A percentile compares a stretch with the other conserved stretches of the same genome.
Conservation (phyloP, 2,113 vertebrate species). For the Falco punctatus region DNA sequence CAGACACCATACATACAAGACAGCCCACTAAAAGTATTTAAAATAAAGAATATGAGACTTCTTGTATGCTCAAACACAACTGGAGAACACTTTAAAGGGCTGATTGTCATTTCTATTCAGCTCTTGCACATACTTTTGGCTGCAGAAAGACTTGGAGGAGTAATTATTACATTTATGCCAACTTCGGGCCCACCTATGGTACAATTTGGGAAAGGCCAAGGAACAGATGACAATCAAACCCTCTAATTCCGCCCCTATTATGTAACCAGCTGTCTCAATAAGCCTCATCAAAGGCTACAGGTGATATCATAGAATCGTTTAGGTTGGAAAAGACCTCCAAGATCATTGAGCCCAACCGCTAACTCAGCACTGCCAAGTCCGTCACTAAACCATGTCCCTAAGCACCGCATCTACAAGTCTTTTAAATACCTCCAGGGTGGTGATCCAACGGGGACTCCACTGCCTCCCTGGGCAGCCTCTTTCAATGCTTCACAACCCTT, state of each 20-base stretch:
- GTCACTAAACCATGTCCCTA: not conserved
- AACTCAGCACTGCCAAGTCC: not conserved
- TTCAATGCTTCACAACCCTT: not conserved
- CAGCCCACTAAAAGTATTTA: not conserved
- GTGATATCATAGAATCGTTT: not conserved
- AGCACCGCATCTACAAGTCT: not conserved
- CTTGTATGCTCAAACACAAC: not conserved
- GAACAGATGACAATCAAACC: not conserved
- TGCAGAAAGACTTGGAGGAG: not conserved
- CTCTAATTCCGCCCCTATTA: not conserved
- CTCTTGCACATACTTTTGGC: not conserved
- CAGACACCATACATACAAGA: not conserved
- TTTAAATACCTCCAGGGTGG: not conserved
- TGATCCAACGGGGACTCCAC: not conserved
- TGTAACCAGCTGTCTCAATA: not conserved
- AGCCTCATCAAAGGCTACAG: not conserved
- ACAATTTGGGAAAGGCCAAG: not conserved
- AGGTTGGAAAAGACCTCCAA: not conserved
- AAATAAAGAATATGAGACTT: not conserved
- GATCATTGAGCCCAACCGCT: not conserved
- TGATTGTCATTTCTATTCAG: not conserved
- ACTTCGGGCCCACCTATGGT: not conserved
- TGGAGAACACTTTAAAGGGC: not conserved
- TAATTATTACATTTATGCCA: not conserved
- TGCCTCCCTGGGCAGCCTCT: not conserved